These are phyloP conservation scores for Linepithema humile DNA, from an alignment of 1,140 invertebrate species.

Conservation along the genomic window DNA sequence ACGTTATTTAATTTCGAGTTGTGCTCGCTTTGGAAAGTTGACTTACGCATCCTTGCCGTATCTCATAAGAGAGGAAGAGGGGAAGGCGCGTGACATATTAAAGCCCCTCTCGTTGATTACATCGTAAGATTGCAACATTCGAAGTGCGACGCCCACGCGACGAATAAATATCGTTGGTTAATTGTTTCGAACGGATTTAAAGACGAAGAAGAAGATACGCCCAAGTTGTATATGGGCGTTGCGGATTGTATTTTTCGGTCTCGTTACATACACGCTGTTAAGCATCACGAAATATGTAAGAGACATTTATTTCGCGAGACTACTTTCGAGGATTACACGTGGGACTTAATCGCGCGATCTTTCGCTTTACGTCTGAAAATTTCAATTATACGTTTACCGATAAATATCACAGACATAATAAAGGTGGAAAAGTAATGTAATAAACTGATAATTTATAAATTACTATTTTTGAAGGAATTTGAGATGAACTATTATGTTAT, in stretches of 20 bases:
- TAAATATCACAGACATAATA: not conserved
- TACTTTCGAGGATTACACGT: not conserved
- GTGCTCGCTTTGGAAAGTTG: not conserved
- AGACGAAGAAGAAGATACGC: conserved; percentile 57
- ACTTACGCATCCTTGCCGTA: conserved; percentile 8
- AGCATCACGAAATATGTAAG: not conserved
- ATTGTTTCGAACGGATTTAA: conserved; percentile 74
- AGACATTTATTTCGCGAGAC: not conserved
- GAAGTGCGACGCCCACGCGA: conserved; percentile 56
- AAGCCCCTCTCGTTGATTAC: conserved; percentile 35
- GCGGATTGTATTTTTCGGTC: conserved; percentile 55
- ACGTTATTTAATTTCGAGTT: not conserved
- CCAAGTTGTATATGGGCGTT: conserved; percentile 53
- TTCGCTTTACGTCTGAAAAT: not conserved
- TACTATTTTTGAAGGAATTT: not conserved
- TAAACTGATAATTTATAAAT: not conserved
- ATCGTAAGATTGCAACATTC: conserved; percentile 26
- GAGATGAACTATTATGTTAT: not conserved
- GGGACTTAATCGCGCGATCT: conserved; percentile 6
- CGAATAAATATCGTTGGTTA: conserved; percentile 58
- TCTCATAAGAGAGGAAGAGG: not conserved
- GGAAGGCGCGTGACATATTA: conserved; percentile 23
- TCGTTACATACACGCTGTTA: conserved; percentile 12
- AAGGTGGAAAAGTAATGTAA: not conserved
- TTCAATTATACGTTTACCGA: not conserved